Percentiles rank a stretch among this genome's conserved stretches.
Conservation (phyloP, 2,113 vertebrate species). For the Indri indri region DNA sequence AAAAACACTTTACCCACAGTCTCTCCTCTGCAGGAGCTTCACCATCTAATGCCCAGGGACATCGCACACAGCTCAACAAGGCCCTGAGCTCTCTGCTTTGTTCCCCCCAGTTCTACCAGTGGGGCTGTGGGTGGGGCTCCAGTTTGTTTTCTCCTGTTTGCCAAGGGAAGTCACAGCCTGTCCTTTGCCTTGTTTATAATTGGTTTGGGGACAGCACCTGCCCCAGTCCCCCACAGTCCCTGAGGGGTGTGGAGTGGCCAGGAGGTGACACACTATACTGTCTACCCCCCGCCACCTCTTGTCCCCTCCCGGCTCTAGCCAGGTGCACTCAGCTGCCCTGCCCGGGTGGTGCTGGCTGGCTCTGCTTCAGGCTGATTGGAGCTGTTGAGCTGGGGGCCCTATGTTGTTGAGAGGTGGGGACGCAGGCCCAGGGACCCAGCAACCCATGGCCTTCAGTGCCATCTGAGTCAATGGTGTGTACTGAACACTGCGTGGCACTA, state of each 20-base stretch:
- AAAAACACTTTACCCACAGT: neutral
- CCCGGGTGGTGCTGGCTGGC: neutral
- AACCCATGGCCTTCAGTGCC: neutral
- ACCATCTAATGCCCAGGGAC: neutral
- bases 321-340: slow-evolving; percentile 21
- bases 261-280: slow-evolving; percentile 65
- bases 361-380: neutral
- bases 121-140: neutral
- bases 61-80: neutral
- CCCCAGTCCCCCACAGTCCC: slow-evolving; percentile 55
- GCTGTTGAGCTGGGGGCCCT: neutral
- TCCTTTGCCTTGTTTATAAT: slow-evolving; percentile 76
- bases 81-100: neutral
- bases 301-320: neutral
- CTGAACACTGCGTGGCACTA: neutral
- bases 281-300: neutral
- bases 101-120: neutral
- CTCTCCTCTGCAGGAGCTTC: neutral
- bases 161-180: slow-evolving; percentile 75
- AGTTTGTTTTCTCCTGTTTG: slow-evolving; percentile 38
- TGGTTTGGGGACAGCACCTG: slow-evolving; percentile 79
- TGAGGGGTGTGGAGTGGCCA: slow-evolving; percentile 36
- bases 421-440: neutral
- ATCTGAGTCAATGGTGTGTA: neutral
- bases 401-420: neutral